Percentiles rank a stretch among this genome's conserved stretches.
Evolutionary conservation across 2,888 invertebrate genomes (phyloP).

Genomic region (Aricia artaxerxes): DNA sequence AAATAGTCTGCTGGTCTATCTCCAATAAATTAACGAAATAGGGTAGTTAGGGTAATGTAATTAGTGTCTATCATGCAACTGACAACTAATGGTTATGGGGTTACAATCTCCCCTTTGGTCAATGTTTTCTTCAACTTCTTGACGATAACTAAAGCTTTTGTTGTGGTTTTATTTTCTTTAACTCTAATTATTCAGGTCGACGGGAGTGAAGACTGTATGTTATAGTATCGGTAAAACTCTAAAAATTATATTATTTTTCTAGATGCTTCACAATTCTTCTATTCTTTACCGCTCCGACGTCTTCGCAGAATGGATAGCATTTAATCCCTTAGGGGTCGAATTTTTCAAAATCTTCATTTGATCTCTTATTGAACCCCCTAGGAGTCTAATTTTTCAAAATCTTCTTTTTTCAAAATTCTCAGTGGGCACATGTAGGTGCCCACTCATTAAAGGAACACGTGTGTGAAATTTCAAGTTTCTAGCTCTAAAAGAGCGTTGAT

Average conservation of each 20-base stretch:
- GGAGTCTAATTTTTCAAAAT: neutral
- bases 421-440: no score
- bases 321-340: neutral
- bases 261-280: no score
- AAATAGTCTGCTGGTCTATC: neutral
- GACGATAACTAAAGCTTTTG: neutral
- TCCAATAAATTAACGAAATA: neutral
- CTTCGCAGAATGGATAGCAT: no score
- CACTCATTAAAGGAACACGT: no score
- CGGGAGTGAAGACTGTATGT: no score
- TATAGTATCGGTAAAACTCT: no score
- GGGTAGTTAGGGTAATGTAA: slow-evolving; percentile 4
- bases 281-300: neutral
- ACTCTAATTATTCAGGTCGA: neutral
- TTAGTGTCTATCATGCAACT: slow-evolving; percentile 12
- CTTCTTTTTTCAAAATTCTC: no score
- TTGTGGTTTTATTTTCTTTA: neutral
- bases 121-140: neutral
- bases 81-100: neutral
- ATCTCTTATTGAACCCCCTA: neutral
- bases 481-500: no score
- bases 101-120: neutral
- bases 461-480: no score
- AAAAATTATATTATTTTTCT: no score
- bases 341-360: neutral